Base-by-base conservation (phyloP, 2,113 vertebrate genomes). In the Polypterus senegalus region DNA sequence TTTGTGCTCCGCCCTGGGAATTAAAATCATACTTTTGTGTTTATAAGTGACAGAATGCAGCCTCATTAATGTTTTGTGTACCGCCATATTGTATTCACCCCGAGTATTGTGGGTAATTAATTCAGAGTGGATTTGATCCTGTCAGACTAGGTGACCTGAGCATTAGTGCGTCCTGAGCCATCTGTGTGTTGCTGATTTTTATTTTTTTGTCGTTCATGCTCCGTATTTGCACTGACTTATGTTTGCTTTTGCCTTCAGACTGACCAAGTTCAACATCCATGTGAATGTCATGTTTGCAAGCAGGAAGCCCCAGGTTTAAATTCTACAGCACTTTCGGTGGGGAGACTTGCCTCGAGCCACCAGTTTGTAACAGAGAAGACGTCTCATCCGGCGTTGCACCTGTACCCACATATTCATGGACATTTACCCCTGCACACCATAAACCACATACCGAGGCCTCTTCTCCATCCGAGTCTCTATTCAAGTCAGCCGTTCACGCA, bases 391-490 rank as follows among this genome's bases (percentile, higher is more conserved):
- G 91, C 92, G 63, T 88, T 97, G 75, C 95, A 97, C 71, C 89
- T 99, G 53, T 98, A 98, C 74, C 96, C 96, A 63, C 96, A 99
- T 76, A 99, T 98, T 72, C 96, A 99, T 6, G 95, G 94, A 57
- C 95, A 99, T 70, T 80, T 94, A 75, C 95, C 96, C 54, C 73
- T 97, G 70, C 94, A 97, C 79, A 91, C 90, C 6, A 92, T 89
- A 63, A 86, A 91, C 10, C 91, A 91, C 71, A 73, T 97, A 74
- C 89, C 94, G 69, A 86, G 91, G 11, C 93, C 94, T 0, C 84
- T 97, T 46, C 83, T 96, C 68, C 95, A 96, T 68, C 91, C 96
- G 48, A 90, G 92, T 54, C 83, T 98, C 64, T 98, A 98, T 67
- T 81, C 93, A 68, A 89, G 91, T n/a, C 87, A 94, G 67, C 91